Base-by-base conservation (phyloP, 2,113 vertebrate genomes). In the Heteronetta atricapilla region DNA sequence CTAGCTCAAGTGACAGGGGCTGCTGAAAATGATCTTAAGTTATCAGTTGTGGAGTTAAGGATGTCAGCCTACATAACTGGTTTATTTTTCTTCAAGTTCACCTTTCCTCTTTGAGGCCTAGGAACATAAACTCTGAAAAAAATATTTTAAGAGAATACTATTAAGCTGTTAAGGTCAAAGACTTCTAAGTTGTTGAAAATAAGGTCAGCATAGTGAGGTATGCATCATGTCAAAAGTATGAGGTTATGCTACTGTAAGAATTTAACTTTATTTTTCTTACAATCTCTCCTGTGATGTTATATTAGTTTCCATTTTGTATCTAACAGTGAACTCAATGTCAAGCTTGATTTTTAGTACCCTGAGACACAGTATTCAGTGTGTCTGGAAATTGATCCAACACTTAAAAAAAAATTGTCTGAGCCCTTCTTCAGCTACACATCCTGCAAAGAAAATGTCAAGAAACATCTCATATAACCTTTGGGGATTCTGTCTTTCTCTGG, bases 1-100 rank as follows among this genome's bases (percentile, higher is more conserved):
- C 80, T 42, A 96, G 82, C 75, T 88, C 91, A 94, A 89, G 46
- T 90, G 91, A 67, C 79, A 82, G 28, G 5, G 46, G 29, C 69
- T 95, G 82, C 72, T 88, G 85, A 90, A 91, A 93, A 13, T 59
- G 93, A 95, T 81, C 87, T 77, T 53, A 66, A 94, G 40, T 82
- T 96, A 86, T 46, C 88, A 83, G 79, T 86, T 69, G 67, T 88
- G 28, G 52, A 89, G 53, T 66, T 76, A 76, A 92, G 75, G 59
- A 55, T 77, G 75, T 83, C 94, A 80, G 82, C 74, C 55, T 87
- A 50, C 55, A 80, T 46, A 76, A 88, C 31, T 26, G 28, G 50
- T 91, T 95, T 95, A 70, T 95, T 89, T 85, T 95, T 79, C 44
- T 70, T 87, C 0, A 0, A 89, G 75, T 74, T 94, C 82, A 94